Evolutionary conservation across 2,113 vertebrate species (phyloP), one percentile per base, ranked within the genome.

Genomic region (Budorcas taxicolor): DNA sequence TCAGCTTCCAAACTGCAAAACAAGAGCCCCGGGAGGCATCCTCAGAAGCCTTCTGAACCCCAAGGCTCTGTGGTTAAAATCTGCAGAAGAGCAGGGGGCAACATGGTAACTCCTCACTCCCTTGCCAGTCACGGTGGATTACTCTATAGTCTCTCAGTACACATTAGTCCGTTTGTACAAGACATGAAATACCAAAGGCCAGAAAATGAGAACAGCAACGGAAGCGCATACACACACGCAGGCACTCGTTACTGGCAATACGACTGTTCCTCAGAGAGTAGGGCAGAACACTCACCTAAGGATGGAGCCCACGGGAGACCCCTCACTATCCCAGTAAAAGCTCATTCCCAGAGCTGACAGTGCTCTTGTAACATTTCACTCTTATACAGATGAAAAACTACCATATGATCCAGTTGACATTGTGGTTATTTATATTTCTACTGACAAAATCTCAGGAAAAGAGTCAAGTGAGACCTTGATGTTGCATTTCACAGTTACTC

Each of bases 401-500:
- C 23, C 53, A 47, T 15, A 78, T 47, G 58, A 82, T 71, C 85
- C 95, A 93, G 82, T 40, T 95, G 84, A 97, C 29, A 87, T 1
- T 83, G 90, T 92, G 33, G 15, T 95, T 95, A 82, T 87, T 93
- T 92, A 84, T 43, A 92, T 85, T 67, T 91, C 76, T 55, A 67
- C 43, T 86, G 78, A 96, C 15, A 67, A 95, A 97, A 95, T 81
- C 62, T n/a, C 86, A 78, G 67, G 55, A 58, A 96, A 60, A 93
- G 86, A 95, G 27, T 87, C 76, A 92, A 78, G 8, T 86, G 53
- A 94, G 94, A 89, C 57, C 93, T 88, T 89, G 71, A 97, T 50
- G 89, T 85, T 98, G 84, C 53, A 95, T 93, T 97, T 74, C 93
- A 43, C 86, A 93, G 40, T 52, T 12, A 40, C 89, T 97, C 96